phyloP scores from a whole-genome alignment of 2,113 vertebrate genomes.

The Charina bottae region DNA sequence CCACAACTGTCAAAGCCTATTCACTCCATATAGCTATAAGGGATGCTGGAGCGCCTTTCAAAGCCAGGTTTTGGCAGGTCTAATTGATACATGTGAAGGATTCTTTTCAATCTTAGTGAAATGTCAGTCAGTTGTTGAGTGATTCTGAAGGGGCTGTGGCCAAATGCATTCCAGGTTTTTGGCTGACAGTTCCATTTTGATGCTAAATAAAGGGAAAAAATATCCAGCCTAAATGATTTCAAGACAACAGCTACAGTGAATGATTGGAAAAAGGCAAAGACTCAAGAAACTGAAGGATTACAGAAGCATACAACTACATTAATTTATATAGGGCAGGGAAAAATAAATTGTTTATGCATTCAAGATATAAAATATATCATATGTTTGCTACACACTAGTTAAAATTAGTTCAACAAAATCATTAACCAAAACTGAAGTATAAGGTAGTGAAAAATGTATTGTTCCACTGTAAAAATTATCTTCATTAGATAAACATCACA shows the following conservation, averaged over 20 bases:
- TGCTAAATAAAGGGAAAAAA: constrained; percentile 21
- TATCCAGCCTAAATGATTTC: constrained; percentile 5
- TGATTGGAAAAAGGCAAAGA: constrained; percentile 20
- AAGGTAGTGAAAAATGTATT: not conserved
- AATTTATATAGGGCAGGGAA: constrained; percentile 5
- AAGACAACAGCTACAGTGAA: not conserved
- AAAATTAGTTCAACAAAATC: constrained; percentile 3
- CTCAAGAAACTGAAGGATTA: not conserved
- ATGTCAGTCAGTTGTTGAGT: constrained; percentile 14
- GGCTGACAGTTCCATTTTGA: constrained; percentile 5
- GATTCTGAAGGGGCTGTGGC: constrained; percentile 10
- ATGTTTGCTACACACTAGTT: not conserved
- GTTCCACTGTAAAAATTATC: constrained; percentile 25
- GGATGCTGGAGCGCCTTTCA: constrained; percentile 2
- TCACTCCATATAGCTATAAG: not conserved
- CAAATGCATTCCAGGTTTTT: not conserved
- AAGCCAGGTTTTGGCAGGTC: constrained; percentile 21
- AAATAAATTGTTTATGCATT: constrained; percentile 25
- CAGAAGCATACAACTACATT: not conserved
- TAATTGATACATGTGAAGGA: constrained; percentile 15
- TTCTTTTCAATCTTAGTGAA: constrained; percentile 30
- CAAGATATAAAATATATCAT: not conserved
- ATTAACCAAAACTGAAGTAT: not conserved
- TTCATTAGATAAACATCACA: constrained; percentile 29
- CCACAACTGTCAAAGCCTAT: constrained; percentile 27